These are phyloP conservation scores for Amiota minor DNA, from an alignment of 2,888 invertebrate species.

Conservation along the genomic window DNA sequence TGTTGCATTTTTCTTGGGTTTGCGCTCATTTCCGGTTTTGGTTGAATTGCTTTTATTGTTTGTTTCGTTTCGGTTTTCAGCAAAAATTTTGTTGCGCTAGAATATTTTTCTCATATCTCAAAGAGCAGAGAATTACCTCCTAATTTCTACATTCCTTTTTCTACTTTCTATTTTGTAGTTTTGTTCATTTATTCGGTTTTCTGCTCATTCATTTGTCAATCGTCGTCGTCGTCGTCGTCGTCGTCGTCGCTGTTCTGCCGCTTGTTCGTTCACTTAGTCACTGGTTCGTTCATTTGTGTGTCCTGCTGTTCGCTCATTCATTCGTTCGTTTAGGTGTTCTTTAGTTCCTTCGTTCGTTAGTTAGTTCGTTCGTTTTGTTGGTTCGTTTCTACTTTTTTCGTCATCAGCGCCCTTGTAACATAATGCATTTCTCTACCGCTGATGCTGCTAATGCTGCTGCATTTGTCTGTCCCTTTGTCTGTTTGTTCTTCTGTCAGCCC, in stretches of 20 bases:
- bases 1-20: neutral
- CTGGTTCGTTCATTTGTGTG: neutral
- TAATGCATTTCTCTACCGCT: neutral
- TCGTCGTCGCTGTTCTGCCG: neutral
- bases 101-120: too few relatives aligned
- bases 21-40: neutral
- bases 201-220: neutral
- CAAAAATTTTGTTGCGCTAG: too few relatives aligned
- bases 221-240: neutral
- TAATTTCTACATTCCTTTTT: too few relatives aligned
- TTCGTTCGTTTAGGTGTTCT: neutral
- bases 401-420: slow-evolving; percentile 6
- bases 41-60: neutral
- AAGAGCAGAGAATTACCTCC: too few relatives aligned
- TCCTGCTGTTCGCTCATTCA: neutral
- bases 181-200: neutral
- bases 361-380: neutral
- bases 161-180: neutral
- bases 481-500: neutral
- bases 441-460: neutral
- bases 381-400: neutral
- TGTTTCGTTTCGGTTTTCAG: too few relatives aligned
- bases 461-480: neutral
- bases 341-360: neutral
- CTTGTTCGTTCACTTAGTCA: neutral